These are phyloP conservation scores for Pelochelys cantorii DNA, from an alignment of 2,797 vertebrate species.

Conservation along the genomic window DNA sequence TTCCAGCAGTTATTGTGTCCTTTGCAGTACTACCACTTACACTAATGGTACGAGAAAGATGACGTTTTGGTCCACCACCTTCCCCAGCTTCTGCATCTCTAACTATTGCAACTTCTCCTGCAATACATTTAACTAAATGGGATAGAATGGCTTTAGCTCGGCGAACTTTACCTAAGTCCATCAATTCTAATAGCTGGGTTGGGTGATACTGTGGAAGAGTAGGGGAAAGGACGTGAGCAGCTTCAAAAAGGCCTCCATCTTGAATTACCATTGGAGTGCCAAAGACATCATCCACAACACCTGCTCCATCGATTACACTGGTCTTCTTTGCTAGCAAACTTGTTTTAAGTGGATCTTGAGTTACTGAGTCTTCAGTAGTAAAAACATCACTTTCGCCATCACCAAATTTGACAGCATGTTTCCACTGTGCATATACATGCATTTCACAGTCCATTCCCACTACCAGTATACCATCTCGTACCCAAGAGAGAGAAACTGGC, in stretches of 20 bases:
- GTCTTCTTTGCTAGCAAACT: slow-evolving; percentile 82
- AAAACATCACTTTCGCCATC: slow-evolving; percentile 83
- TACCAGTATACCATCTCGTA: slow-evolving; percentile 96
- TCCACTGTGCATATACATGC: slow-evolving; percentile 99
- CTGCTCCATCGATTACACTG: slow-evolving; percentile 89
- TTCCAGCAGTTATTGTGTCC: slow-evolving; percentile 94
- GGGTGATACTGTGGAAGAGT: slow-evolving; percentile 98
- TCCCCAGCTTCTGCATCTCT: slow-evolving; percentile 93
- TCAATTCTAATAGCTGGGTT: slow-evolving; percentile 95
- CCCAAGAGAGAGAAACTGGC: slow-evolving; percentile 97
- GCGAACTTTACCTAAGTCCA: slow-evolving; percentile 97
- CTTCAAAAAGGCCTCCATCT: slow-evolving; percentile 97
- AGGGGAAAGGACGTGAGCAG: slow-evolving; percentile 95
- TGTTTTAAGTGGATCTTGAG: slow-evolving; percentile 80
- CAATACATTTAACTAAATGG: slow-evolving; percentile 98
- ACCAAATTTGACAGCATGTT: slow-evolving; percentile 89
- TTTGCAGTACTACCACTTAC: slow-evolving; percentile 98
- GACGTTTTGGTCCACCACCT: slow-evolving; percentile 89
- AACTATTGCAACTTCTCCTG: slow-evolving; percentile 96
- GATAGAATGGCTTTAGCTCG: slow-evolving; percentile 97
- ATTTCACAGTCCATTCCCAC: slow-evolving; percentile 99
- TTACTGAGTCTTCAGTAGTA: slow-evolving; percentile 81
- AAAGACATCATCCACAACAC: slow-evolving; percentile 90
- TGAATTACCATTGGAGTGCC: slow-evolving; percentile 92
- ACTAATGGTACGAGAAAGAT: slow-evolving; percentile 97